Percentiles rank a stretch among this genome's conserved stretches.
Conservation (phyloP, 2,113 vertebrate species). For the Mesembrinibis cayennensis region DNA sequence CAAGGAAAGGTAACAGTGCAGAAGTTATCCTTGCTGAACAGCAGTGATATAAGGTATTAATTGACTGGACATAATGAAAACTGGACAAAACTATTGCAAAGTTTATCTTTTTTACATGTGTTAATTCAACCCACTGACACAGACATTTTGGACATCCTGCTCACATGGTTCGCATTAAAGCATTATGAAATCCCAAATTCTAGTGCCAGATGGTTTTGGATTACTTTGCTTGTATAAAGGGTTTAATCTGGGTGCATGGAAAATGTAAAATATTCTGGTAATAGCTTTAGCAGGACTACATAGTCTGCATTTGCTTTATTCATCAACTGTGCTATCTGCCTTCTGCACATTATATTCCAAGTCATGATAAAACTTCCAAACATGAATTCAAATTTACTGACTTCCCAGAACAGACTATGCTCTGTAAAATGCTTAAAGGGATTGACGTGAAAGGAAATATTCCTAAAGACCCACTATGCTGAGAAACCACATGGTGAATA, state of each 20-base stretch:
- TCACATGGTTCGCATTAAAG: conserved; percentile 52
- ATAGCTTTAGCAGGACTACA: conserved; percentile 38
- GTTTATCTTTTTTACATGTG: neutral
- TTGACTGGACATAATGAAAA: neutral
- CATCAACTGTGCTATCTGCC: conserved; percentile 3
- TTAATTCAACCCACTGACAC: neutral
- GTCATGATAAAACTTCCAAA: neutral
- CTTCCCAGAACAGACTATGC: neutral
- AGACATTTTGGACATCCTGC: neutral
- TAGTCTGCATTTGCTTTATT: neutral
- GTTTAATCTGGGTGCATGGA: conserved; percentile 38
- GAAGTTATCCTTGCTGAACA: neutral
- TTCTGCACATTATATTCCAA: neutral
- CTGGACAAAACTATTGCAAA: neutral
- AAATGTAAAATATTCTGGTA: conserved; percentile 44
- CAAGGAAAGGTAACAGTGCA: neutral
- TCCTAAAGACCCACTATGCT: neutral
- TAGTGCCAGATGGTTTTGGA: conserved; percentile 47
- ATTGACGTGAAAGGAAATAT: conserved; percentile 25
- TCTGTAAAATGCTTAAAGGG: neutral
- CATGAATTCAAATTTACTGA: neutral
- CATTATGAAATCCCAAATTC: conserved; percentile 50
- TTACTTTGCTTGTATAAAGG: conserved; percentile 19
- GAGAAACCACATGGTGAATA: conserved; percentile 18
- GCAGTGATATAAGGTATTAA: neutral